Evolutionary conservation across 2,888 invertebrate genomes (phyloP).

Genomic region (Leistus spinibarbis): DNA sequence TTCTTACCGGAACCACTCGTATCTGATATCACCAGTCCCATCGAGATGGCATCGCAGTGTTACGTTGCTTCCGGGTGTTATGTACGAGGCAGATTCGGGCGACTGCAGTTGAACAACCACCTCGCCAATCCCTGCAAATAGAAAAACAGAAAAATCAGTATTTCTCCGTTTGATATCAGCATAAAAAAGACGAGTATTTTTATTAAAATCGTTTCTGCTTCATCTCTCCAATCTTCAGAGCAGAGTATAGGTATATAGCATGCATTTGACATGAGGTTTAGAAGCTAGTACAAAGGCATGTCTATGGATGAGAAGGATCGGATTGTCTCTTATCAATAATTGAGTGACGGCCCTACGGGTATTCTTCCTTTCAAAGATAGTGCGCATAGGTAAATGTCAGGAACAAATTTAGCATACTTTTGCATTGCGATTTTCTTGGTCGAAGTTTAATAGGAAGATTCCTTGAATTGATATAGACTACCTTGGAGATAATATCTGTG

Average conservation of each 20-base stretch:
- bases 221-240: background rate
- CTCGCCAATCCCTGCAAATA: constrained; percentile 67
- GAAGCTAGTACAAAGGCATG: background rate
- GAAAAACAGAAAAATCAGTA: background rate
- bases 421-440: too few species aligned
- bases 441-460: too few species aligned
- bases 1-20: constrained; percentile 70
- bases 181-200: background rate
- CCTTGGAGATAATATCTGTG: too few species aligned
- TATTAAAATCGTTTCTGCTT: background rate
- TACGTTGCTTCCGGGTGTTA: constrained; percentile 61
- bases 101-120: constrained; percentile 63
- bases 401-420: too few species aligned
- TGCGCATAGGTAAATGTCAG: background rate
- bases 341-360: background rate
- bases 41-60: constrained; percentile 69
- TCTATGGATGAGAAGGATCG: background rate
- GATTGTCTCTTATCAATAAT: background rate
- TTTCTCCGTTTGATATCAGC: background rate
- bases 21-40: constrained; percentile 68
- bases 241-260: background rate
- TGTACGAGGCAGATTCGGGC: constrained; percentile 61
- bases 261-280: background rate
- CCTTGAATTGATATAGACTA: too few species aligned
- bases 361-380: background rate